phyloP scores from a whole-genome alignment of 92 coral and sea anemone species.

The Palythoa grandiflora region DNA sequence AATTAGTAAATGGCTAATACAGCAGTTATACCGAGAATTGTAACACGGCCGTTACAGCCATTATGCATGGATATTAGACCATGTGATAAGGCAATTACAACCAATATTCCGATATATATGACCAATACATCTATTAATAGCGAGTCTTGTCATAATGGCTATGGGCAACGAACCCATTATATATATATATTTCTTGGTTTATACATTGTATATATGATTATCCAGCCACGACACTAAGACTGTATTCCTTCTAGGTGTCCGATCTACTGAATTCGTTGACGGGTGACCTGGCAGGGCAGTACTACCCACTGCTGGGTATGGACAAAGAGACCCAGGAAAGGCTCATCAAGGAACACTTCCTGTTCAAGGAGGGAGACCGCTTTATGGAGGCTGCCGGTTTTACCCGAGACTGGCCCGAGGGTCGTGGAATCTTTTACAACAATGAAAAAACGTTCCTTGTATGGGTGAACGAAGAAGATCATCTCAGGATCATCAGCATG shows the following conservation, averaged over 20 bases:
- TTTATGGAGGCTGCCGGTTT: conserved; percentile 89
- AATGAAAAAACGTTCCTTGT: conserved; percentile 88
- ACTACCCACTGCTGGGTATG: conserved; percentile 91
- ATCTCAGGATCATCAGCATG: conserved; percentile 97
- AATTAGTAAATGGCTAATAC: no score
- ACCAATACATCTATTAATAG: no score
- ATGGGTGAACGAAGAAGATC: conserved; percentile 98
- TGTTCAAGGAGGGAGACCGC: conserved; percentile 93
- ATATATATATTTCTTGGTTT: no score
- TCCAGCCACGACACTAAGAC: conserved; percentile 6
- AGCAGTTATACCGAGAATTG: no score
- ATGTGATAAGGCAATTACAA: no score
- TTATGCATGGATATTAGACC: no score
- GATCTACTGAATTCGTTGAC: conserved; percentile 79
- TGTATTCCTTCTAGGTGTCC: conserved; percentile 60
- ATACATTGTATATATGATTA: neutral
- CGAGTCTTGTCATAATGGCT: no score
- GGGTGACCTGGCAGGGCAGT: conserved; percentile 86
- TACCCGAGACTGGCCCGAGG: conserved; percentile 90
- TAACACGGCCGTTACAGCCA: no score
- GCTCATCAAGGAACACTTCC: conserved; percentile 88
- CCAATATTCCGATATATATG: no score
- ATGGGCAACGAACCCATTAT: no score
- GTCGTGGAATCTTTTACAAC: conserved; percentile 96
- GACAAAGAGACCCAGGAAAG: conserved; percentile 84